Evolutionary conservation across 2,888 invertebrate species (phyloP), one percentile per base, ranked within the genome.

Genomic region (Gastracanthus pulcherrimus): DNA sequence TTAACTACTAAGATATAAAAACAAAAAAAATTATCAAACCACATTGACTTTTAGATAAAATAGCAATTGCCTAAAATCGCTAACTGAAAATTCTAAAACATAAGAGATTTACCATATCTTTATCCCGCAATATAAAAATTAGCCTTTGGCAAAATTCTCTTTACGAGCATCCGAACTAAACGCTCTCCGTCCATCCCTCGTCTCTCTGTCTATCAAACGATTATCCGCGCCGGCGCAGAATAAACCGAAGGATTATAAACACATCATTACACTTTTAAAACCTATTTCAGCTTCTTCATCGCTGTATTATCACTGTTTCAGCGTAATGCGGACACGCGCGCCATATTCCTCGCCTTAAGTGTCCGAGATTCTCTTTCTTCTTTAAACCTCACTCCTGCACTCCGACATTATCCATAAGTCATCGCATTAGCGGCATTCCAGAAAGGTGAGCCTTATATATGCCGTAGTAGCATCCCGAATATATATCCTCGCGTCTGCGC

Each of bases 241-340:
- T 62, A 62, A 69, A 48, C 69, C 51, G 29, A 23, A 74, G 60
- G 82, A 79, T 79, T 79, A 82, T 79, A 82, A 82, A 82, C 79
- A 82, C 79, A 80, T 72, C 76, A 82, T 80, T 80, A 82, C 69
- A 72, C 48, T 80, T 82, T 79, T 71, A 80, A 80, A 80, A 82
- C 38, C 79, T 76, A 72, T 80, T 72, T 41, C 48, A 26, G 70
- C 55, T 62, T 38, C 72, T 41, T 71, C 48, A 62, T 29, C 7
- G 67, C 72, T 51, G 76, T 67, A 81, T 81, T 76, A 81, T 81
- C 81, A 76, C 72, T 71, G 71, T 72, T 81, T 72, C 67, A 72
- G 48, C 55, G 76, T 76, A 76, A 81, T 76, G 60, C 62, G 45
- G 58, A 60, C 36, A 75, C 72, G 60, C 69, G 31, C 79, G 74